These are phyloP conservation scores for Oscheius sp. DNA, from an alignment of 2,888 invertebrate genomes.

Conservation along the genomic window DNA sequence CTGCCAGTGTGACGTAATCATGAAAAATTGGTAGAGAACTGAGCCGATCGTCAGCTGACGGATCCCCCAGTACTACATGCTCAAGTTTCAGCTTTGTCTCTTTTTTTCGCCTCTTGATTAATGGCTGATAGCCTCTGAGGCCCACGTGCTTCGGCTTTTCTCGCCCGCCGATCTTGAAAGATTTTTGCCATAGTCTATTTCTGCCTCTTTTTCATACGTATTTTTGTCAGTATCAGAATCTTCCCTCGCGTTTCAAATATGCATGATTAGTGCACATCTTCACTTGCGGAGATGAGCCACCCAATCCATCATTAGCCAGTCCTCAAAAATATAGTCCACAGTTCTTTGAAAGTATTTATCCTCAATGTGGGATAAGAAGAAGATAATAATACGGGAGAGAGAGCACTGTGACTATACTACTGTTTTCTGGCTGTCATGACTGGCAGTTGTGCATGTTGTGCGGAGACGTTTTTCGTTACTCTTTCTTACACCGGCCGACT, in stretches of 20 bases:
- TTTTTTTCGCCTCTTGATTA: constrained; percentile 16
- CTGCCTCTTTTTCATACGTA: neutral
- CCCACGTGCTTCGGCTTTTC: constrained; percentile 5
- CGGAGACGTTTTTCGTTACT: constrained; percentile 37
- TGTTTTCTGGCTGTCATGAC: constrained; percentile 31
- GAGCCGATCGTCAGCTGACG: constrained; percentile 27
- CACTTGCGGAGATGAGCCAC: neutral
- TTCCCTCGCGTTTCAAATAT: constrained; percentile 24
- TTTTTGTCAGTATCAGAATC: constrained; percentile 15
- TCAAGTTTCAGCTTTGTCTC: neutral
- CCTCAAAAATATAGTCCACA: constrained; percentile 2
- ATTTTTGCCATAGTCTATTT: neutral
- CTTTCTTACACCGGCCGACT: constrained; percentile 34
- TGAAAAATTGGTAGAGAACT: constrained; percentile 18
- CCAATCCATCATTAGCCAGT: constrained; percentile 6
- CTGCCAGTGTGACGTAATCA: constrained; percentile 34
- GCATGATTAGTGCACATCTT: constrained; percentile 32
- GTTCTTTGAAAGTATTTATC: neutral
- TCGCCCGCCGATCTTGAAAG: too few relatives aligned
- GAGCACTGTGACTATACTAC: constrained; percentile 20
- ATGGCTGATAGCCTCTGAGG: constrained; percentile 11
- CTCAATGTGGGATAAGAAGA: neutral
- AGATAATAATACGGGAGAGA: neutral
- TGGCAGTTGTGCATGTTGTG: constrained; percentile 34
- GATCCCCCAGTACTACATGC: constrained; percentile 19